Evolutionary conservation across 2,113 vertebrate species (phyloP).

Genomic region (Apteryx owenii): DNA sequence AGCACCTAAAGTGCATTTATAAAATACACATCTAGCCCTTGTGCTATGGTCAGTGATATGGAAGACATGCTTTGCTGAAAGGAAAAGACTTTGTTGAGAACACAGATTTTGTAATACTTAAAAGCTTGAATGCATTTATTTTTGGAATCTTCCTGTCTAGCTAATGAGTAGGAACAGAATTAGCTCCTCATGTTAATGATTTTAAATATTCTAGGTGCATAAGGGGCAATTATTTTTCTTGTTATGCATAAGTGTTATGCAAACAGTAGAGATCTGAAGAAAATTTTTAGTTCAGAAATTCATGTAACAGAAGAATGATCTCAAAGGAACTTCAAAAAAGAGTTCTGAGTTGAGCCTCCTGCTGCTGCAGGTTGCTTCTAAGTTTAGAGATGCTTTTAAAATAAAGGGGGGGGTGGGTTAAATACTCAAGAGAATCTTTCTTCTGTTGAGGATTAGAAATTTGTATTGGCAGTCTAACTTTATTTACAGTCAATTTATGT

Average conservation of each 20-base stretch:
- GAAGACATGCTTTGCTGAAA: neutral
- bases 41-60: fast-evolving
- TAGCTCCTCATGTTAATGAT: neutral
- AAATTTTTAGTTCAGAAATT: neutral
- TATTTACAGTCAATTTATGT: neutral
- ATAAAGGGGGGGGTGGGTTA: neutral
- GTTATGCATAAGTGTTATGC: too few relatives aligned
- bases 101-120: neutral
- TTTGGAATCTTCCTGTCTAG: neutral
- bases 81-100: too few relatives aligned
- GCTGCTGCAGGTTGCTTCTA: neutral
- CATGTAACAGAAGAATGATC: neutral
- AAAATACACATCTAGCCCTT: too few relatives aligned
- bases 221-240: neutral
- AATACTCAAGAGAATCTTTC: neutral
- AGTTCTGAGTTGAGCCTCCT: neutral
- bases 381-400: neutral
- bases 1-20: neutral
- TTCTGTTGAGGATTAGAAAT: neutral
- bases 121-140: neutral
- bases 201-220: neutral
- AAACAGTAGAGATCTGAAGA: neutral
- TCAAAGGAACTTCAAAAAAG: neutral
- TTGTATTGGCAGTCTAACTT: neutral
- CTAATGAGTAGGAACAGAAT: neutral